A percentile compares a stretch with the other conserved stretches of the same genome.
Evolutionary conservation across 2,797 vertebrate species (phyloP).

Genomic region (Amphiprion clarkii): DNA sequence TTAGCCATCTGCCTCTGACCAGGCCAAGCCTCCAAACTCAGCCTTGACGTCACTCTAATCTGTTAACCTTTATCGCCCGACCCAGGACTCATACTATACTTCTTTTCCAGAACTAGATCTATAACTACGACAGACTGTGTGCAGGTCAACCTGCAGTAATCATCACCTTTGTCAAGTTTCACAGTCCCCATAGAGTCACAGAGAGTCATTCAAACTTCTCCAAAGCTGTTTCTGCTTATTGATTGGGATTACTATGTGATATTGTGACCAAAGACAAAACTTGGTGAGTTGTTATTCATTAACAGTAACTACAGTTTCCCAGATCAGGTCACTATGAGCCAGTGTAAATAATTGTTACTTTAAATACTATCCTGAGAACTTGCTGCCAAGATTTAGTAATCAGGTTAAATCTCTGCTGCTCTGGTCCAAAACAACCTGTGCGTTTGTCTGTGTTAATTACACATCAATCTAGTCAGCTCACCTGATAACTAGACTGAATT

Average conservation of each 20-base stretch:
- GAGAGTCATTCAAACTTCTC: not conserved
- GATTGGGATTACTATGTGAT: not conserved
- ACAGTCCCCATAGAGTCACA: not conserved
- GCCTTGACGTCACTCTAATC: slow-evolving; percentile 80
- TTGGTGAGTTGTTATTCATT: not conserved
- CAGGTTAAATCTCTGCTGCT: slow-evolving; percentile 15
- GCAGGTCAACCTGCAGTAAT: not conserved
- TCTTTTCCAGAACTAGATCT: slow-evolving; percentile 15
- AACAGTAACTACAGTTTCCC: not conserved
- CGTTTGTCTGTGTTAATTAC: not conserved
- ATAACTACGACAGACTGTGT: not conserved
- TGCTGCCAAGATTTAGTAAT: slow-evolving; percentile 22
- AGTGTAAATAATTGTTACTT: slow-evolving; percentile 25
- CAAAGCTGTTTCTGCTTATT: not conserved
- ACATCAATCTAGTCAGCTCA: not conserved
- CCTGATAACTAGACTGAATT: too few species aligned
- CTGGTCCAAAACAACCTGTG: not conserved
- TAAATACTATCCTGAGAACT: slow-evolving; percentile 12
- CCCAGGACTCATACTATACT: slow-evolving; percentile 8
- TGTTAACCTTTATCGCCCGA: slow-evolving; percentile 65
- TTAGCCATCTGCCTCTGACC: slow-evolving; percentile 78
- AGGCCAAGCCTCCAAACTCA: slow-evolving; percentile 58
- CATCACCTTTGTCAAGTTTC: not conserved
- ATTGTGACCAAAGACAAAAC: not conserved
- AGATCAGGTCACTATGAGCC: not conserved